A percentile compares a stretch with the other conserved stretches of the same genome.
phyloP scores from a whole-genome alignment of 2,113 vertebrate species.

The Anolis sagrei region DNA sequence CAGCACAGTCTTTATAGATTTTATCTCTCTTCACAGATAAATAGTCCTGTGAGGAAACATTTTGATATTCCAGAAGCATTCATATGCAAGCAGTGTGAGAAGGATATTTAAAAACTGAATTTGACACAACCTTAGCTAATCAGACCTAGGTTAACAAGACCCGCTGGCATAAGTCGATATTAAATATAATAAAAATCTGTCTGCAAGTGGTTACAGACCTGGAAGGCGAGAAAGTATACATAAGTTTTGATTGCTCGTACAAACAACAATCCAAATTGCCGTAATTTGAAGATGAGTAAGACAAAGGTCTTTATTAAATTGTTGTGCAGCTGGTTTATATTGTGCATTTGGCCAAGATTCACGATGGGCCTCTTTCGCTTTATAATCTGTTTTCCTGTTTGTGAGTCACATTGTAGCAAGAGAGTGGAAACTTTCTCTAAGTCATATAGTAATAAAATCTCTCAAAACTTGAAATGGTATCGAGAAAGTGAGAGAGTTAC shows the following conservation, averaged over 20 bases:
- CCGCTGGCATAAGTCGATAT: neutral
- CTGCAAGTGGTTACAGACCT: conserved; percentile 1
- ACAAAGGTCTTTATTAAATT: conserved; percentile 10
- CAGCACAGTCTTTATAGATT: neutral
- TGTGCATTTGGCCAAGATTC: neutral
- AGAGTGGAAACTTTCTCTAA: neutral
- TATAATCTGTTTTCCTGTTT: conserved; percentile 16
- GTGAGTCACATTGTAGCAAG: neutral
- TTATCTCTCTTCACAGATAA: neutral
- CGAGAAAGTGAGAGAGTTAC: neutral
- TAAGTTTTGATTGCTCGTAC: conserved; percentile 18
- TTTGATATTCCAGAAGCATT: neutral
- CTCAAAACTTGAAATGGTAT: neutral
- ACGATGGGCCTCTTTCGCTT: neutral
- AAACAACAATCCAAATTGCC: conserved; percentile 22
- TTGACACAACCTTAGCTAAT: neutral
- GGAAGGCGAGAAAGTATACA: neutral
- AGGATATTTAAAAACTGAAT: conserved; percentile 3
- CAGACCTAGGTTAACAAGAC: neutral
- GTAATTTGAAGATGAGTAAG: conserved; percentile 13
- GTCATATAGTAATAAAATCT: neutral
- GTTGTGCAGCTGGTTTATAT: conserved; percentile 17
- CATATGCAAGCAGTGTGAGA: neutral
- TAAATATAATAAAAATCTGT: neutral
- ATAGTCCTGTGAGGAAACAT: neutral